A percentile compares a stretch with the other conserved stretches of the same genome.
phyloP scores from a whole-genome alignment of 2,113 vertebrate species.

The Todiramphus chloris region DNA sequence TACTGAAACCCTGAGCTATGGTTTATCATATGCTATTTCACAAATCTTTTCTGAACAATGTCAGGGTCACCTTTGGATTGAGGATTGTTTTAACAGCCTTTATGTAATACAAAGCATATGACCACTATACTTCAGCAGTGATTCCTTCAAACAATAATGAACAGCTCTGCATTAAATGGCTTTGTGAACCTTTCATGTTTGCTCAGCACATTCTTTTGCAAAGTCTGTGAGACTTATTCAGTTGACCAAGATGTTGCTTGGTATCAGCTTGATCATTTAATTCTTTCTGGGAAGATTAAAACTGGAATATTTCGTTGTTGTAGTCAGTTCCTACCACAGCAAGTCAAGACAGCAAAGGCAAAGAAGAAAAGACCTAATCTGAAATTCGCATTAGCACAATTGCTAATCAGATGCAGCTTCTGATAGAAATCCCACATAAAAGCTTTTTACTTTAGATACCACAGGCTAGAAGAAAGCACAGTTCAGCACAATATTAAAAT shows the following conservation, averaged over 20 bases:
- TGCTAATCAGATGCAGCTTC: slow-evolving; percentile 20
- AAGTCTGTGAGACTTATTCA: slow-evolving; percentile 17
- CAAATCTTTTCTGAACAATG: neutral
- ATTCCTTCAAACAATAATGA: neutral
- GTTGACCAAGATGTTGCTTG: neutral
- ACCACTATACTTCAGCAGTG: neutral
- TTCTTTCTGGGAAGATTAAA: slow-evolving; percentile 26
- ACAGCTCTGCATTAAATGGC: neutral
- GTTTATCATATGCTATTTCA: neutral
- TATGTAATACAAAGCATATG: neutral
- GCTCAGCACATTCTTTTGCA: slow-evolving; percentile 21
- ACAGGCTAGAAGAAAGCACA: neutral
- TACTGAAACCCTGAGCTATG: neutral
- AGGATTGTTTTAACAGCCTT: neutral
- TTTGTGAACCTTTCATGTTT: neutral
- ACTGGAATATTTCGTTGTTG: neutral
- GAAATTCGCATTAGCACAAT: neutral
- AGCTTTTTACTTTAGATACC: slow-evolving; percentile 10
- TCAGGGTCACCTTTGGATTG: neutral
- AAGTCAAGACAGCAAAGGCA: neutral
- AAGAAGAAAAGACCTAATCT: neutral
- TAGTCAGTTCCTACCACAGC: neutral
- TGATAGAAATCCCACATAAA: slow-evolving; percentile 27
- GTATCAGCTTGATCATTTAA: neutral
- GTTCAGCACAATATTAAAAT: neutral